Base-by-base conservation (phyloP, 2,113 vertebrate genomes). In the Atherinomorus stipes region DNA sequence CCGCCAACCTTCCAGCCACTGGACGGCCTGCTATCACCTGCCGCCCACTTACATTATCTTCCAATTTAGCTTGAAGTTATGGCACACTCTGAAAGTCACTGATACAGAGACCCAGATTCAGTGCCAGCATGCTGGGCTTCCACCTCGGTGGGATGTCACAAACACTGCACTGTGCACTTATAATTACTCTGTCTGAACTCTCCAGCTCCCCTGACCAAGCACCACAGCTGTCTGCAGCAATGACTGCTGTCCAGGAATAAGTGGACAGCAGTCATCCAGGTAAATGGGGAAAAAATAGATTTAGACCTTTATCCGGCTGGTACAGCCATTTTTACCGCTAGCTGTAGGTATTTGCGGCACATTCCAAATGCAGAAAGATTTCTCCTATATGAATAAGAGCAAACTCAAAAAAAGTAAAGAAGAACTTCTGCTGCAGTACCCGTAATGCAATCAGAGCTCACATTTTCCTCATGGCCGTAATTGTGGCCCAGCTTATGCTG, bases 401-500 rank as follows among this genome's bases (percentile, higher is more conserved):
- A 13, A 42, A 25, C 56, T 13, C 2, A 26, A 45, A 62, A 26
- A 25, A 18, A 1, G 0, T 7, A 23, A 44, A 1, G 6, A 47
- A 13, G 11, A 34, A 12, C n/a, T 22, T 9, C 25, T 34, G 34
- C 31, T 34, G 25, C 12, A 11, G 34, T 34, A 45, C 12, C 28
- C 47, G 59, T 65, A 59, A 47, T 25, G 13, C 22, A 18, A 70
- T 22, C 12, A 59, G 16, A 61, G 51, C 18, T 58, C 42, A 52
- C 59, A 45, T 7, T 56, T 58, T n/a, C 37, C 6, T 34, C 51
- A 9, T 11, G 58, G 25, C 56, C 44, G 54, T 57, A n/a, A 67
- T 54, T 56, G 0, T 51, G 18, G 19, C 38, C 21, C 38, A 47
- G 23, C 42, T 74, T 50, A 37, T 28, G 44, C 18, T 69, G 31